Conservation (phyloP, 2,797 vertebrate genomes). For the Lycodopsis pacificus region DNA sequence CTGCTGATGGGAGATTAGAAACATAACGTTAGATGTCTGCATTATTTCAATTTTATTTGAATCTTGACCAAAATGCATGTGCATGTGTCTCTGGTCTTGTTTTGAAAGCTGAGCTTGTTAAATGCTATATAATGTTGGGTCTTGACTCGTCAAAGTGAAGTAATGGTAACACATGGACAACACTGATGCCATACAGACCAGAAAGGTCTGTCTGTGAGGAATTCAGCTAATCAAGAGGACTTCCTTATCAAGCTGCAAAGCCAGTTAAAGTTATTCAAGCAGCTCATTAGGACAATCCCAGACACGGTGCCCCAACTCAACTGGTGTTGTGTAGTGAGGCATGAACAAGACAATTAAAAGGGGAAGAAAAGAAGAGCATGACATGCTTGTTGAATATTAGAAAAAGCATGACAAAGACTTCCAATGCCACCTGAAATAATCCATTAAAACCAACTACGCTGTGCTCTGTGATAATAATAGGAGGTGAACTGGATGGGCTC, state of each 20-base stretch:
- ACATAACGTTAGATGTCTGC: neutral
- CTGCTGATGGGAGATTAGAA: neutral
- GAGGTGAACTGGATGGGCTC: constrained; percentile 19
- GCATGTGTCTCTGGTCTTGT: neutral
- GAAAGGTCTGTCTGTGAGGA: neutral
- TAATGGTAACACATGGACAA: no score
- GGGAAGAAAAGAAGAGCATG: neutral
- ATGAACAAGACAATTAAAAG: neutral
- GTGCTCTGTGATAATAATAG: neutral
- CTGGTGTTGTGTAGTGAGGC: neutral
- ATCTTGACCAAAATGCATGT: neutral
- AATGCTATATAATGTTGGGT: neutral
- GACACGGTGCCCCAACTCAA: neutral
- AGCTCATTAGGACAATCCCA: neutral
- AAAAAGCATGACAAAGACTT: neutral
- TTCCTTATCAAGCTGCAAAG: neutral
- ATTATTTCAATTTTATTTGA: neutral
- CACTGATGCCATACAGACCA: neutral
- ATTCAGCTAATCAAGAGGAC: neutral
- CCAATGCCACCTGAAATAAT: neutral
- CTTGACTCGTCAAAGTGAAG: neutral
- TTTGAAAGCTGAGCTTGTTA: neutral
- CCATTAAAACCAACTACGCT: neutral
- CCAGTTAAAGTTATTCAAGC: neutral
- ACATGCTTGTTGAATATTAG: no score